These are phyloP conservation scores for Procambarus virginalis DNA, from an alignment of 1,140 invertebrate genomes.

Conservation along the genomic window DNA sequence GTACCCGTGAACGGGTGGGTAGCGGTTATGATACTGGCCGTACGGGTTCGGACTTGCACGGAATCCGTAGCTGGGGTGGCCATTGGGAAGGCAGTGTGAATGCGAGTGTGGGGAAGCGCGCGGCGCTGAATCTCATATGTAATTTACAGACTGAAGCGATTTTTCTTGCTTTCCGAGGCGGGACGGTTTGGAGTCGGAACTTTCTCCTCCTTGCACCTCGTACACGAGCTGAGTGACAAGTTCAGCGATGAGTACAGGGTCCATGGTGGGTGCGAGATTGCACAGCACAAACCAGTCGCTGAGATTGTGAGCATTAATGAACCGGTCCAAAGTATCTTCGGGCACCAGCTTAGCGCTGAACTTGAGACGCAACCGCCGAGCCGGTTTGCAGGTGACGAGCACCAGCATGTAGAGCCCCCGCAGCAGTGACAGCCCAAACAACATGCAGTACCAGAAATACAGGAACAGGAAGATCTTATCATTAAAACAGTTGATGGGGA, in stretches of 20 bases:
- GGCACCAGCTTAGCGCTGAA: slow-evolving; percentile 70
- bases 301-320: slow-evolving; percentile 70
- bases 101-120: slow-evolving; percentile 70
- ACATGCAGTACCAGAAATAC: slow-evolving; percentile 70
- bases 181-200: slow-evolving; percentile 69
- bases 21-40: slow-evolving; percentile 54
- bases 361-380: slow-evolving; percentile 68
- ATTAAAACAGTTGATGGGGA: slow-evolving; percentile 70
- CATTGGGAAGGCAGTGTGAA: slow-evolving; percentile 70
- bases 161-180: slow-evolving; percentile 70
- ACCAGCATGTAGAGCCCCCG: slow-evolving; percentile 70
- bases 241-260: slow-evolving; percentile 70
- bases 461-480: slow-evolving; percentile 70
- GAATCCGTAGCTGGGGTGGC: slow-evolving; percentile 65
- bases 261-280: slow-evolving; percentile 70
- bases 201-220: slow-evolving; percentile 69
- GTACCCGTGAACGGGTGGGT: slow-evolving; percentile 53
- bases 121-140: slow-evolving; percentile 71
- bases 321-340: slow-evolving; percentile 69
- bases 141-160: slow-evolving; percentile 71
- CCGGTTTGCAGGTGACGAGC: slow-evolving; percentile 70
- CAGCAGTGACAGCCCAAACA: slow-evolving; percentile 69
- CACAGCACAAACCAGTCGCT: slow-evolving; percentile 70
- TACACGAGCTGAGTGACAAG: slow-evolving; percentile 71
- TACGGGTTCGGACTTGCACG: slow-evolving; percentile 54